Percentiles rank a stretch among this genome's conserved stretches.
phyloP scores from a whole-genome alignment of 2,113 vertebrate genomes.

The Chrysemys picta region DNA sequence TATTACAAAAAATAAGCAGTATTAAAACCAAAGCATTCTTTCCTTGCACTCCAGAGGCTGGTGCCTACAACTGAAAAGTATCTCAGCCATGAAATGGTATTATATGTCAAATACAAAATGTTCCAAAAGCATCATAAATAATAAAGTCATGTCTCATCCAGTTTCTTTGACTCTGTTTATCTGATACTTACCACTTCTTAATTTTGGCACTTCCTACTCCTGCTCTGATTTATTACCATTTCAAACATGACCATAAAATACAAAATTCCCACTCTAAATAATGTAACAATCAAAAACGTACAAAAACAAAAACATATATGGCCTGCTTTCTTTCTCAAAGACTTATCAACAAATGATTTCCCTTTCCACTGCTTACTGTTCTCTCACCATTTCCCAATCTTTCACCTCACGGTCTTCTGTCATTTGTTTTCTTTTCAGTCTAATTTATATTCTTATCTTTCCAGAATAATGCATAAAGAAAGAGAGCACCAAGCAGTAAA shows the following conservation, averaged over 20 bases:
- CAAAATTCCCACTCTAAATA: neutral
- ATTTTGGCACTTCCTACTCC: neutral
- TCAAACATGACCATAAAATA: neutral
- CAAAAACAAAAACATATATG: neutral
- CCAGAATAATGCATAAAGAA: neutral
- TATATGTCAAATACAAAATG: neutral
- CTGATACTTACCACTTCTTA: neutral
- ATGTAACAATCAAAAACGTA: neutral
- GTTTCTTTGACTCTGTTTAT: neutral
- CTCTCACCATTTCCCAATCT: neutral
- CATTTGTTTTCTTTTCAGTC: neutral
- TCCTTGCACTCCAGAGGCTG: neutral
- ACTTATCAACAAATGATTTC: neutral
- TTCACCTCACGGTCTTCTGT: neutral
- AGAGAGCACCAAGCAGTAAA: conserved; percentile 18
- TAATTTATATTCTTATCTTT: neutral
- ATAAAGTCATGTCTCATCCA: neutral
- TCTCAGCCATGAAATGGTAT: neutral
- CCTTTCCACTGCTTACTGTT: conserved; percentile 4
- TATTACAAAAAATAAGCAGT: neutral
- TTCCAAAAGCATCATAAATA: neutral
- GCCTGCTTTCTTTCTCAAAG: conserved; percentile 10
- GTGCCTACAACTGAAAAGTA: neutral
- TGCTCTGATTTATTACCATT: neutral
- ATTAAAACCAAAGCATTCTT: neutral